Evolutionary conservation across 2,888 invertebrate genomes (phyloP), one percentile per base, ranked within the genome.

Genomic region (Tetragonula carbonaria): DNA sequence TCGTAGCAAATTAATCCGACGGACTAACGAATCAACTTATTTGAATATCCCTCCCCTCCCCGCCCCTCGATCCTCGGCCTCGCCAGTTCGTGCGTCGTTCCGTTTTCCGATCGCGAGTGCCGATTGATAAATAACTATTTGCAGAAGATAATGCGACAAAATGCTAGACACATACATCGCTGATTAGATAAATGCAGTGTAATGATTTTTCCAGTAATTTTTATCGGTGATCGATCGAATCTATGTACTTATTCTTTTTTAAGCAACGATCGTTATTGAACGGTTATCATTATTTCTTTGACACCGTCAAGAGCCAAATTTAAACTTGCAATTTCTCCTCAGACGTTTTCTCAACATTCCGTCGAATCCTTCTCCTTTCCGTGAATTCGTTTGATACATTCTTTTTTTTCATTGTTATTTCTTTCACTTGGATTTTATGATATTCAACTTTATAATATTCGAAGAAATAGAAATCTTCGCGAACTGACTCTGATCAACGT

Each of bases 11-110:
- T 93, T 93, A 93, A 93, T 93, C 93, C 93, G 89, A 84, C 89
- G 86, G 91, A 92, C 93, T 93, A 93, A 93, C 92, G 93, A 93
- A 93, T 92, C 93, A 91, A 91, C 91, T 91, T 91, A 92, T 92
- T 93, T 91, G 89, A 92, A 92, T 92, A 90, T 90, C 87, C 85
- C 63, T 68, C 50, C 33, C 28, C 72, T 45, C 70, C 45, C 70
- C 55, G 33, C 14, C 4, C 6, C 18, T 13, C 11, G 63, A 53
- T 63, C 65, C 45, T 55, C 72, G 50, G 74, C 79, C 78, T 74
- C 79, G 55, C 16, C 57, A 76, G 73, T 45, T 45, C 45, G 73
- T 51, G 51, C 67, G 63, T 80, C 78, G n/a, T 38, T 11, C 21
- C 65, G 16, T 45, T 50, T 70, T 66, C 13, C 33, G 28, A 11